Evolutionary conservation across 2,888 invertebrate species (phyloP).

Genomic region (Sisyra nigra): DNA sequence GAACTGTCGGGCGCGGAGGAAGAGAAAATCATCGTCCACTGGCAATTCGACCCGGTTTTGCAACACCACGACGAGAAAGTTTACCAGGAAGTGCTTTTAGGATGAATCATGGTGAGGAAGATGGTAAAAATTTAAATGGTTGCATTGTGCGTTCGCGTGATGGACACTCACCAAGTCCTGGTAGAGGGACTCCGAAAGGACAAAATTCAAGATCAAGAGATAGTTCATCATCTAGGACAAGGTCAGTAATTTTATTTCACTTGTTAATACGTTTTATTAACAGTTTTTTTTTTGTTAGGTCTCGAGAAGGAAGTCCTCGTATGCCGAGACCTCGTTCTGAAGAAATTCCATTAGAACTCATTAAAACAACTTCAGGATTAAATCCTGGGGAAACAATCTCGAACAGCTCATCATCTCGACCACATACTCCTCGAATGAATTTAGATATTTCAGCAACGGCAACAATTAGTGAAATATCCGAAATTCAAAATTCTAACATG

Average conservation of each 20-base stretch:
- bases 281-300: slow-evolving; percentile 22
- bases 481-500: slow-evolving; percentile 10
- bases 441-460: slow-evolving; percentile 12
- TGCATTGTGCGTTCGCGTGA: slow-evolving; percentile 20
- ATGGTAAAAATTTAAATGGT: slow-evolving; percentile 18
- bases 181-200: neutral
- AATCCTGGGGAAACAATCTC: slow-evolving; percentile 28
- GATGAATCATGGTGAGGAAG: slow-evolving; percentile 27
- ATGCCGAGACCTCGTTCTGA: slow-evolving; percentile 59
- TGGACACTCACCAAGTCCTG: slow-evolving; percentile 13
- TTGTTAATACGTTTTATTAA: neutral
- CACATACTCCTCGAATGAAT: slow-evolving; percentile 26
- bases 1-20: slow-evolving; percentile 21
- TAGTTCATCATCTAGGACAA: slow-evolving; percentile 3
- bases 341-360: slow-evolving; percentile 68
- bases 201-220: slow-evolving; percentile 23
- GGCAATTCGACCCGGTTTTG: slow-evolving; percentile 26
- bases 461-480: slow-evolving; percentile 12
- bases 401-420: slow-evolving; percentile 27
- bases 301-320: slow-evolving; percentile 55
- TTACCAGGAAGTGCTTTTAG: slow-evolving; percentile 22
- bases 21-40: slow-evolving; percentile 25
- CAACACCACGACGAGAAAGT: slow-evolving; percentile 26
- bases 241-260: slow-evolving; percentile 1
- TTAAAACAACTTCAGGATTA: slow-evolving; percentile 39